These are phyloP conservation scores for Lysandra coridon DNA, from an alignment of 2,888 invertebrate genomes.

Conservation along the genomic window DNA sequence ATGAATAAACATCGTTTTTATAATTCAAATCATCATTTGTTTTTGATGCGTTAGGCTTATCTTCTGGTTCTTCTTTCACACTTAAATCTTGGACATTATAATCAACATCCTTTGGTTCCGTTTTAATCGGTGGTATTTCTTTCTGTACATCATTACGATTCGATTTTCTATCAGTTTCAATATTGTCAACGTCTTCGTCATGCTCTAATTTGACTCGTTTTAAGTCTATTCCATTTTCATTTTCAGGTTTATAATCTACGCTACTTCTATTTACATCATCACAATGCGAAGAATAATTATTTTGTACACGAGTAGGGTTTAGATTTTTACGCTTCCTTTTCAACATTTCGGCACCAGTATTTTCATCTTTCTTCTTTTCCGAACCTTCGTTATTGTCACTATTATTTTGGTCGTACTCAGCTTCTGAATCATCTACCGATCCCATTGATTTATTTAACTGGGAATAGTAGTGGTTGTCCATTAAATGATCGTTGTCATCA, in stretches of 20 bases:
- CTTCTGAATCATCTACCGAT: conserved; percentile 69
- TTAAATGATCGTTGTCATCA: conserved; percentile 81
- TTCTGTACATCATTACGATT: conserved; percentile 58
- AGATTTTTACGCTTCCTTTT: conserved; percentile 93
- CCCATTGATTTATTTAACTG: conserved; percentile 66
- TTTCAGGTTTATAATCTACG: conserved; percentile 50
- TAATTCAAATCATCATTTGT: conserved; percentile 45
- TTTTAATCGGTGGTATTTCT: conserved; percentile 53
- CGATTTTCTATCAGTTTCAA: conserved; percentile 44
- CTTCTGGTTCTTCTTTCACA: conserved; percentile 64
- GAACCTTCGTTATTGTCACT: conserved; percentile 65
- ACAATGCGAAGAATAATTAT: conserved; percentile 51
- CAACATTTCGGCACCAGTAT: conserved; percentile 80
- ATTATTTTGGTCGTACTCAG: conserved; percentile 69
- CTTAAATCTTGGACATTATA: conserved; percentile 60
- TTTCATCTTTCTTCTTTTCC: conserved; percentile 74
- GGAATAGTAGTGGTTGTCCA: conserved; percentile 70
- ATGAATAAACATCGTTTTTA: conserved; percentile 58
- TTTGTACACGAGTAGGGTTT: conserved; percentile 91
- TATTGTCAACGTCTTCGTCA: conserved; percentile 42
- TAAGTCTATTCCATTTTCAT: conserved; percentile 60
- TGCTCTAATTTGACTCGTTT: conserved; percentile 64
- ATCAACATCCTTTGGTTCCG: conserved; percentile 57
- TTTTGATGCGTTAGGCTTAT: conserved; percentile 62
- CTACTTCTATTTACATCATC: conserved; percentile 47